These are phyloP conservation scores for Laspeyria flexula DNA, from an alignment of 2,888 invertebrate species.

Conservation along the genomic window DNA sequence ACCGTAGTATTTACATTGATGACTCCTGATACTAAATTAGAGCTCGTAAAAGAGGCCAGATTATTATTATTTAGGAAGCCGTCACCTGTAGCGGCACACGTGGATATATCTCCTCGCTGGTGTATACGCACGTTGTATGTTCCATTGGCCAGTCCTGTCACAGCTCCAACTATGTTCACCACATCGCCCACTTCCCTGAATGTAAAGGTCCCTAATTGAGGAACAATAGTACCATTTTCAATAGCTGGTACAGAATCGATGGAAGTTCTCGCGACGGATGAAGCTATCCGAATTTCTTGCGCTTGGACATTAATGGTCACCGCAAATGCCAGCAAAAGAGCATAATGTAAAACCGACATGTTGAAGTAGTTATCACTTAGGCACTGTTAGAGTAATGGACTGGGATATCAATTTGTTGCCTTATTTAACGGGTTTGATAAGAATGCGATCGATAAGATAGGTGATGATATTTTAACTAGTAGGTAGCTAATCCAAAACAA, in stretches of 20 bases:
- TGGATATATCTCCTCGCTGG: neutral
- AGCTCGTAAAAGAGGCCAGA: neutral
- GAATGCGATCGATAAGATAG: neutral
- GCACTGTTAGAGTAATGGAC: neutral
- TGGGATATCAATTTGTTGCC: neutral
- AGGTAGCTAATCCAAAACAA: neutral
- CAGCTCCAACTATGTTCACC: neutral
- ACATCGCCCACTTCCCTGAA: neutral
- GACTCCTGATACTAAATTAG: neutral
- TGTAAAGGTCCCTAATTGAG: neutral
- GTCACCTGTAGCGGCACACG: neutral
- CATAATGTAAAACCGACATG: constrained; percentile 6
- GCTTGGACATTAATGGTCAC: neutral
- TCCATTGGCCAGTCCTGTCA: neutral
- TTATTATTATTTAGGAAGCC: neutral
- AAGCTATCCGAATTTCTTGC: neutral
- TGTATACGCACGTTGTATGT: neutral
- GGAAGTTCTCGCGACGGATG: neutral
- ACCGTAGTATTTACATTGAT: neutral
- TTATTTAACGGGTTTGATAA: neutral
- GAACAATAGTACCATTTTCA: neutral
- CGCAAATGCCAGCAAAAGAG: neutral
- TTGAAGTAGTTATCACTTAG: neutral
- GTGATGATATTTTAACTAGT: too few relatives aligned
- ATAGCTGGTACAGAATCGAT: neutral